A percentile compares a stretch with the other conserved stretches of the same genome.
Evolutionary conservation across 1,140 invertebrate species (phyloP).

Genomic region (Dufourea novaeangliae): DNA sequence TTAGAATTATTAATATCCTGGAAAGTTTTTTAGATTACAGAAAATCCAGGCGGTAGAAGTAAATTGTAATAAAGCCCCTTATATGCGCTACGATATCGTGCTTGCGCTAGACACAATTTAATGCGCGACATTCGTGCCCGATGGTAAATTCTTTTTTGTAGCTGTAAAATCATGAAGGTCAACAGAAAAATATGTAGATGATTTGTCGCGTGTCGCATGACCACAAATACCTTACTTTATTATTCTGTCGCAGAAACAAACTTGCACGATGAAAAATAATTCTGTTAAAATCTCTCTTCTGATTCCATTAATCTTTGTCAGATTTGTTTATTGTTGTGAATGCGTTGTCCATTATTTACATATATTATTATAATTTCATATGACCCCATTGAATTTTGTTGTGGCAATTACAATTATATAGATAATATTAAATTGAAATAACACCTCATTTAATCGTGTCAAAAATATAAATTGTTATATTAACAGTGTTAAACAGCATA

Average conservation of each 20-base stretch:
- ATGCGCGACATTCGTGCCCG: not conserved
- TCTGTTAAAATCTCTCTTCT: not conserved
- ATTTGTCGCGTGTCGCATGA: slow-evolving; percentile 22
- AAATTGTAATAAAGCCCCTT: not conserved
- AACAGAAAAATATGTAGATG: slow-evolving; percentile 33
- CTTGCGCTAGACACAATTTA: not conserved
- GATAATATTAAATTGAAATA: too few relatives aligned
- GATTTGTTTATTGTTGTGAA: not conserved
- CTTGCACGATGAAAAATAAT: not conserved
- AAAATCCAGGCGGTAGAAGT: not conserved
- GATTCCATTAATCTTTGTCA: too few relatives aligned
- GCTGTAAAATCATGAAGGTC: slow-evolving; percentile 28
- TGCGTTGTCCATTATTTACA: not conserved
- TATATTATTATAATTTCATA: too few relatives aligned
- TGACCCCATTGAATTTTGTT: too few relatives aligned
- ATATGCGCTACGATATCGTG: not conserved
- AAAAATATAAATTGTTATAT: too few relatives aligned
- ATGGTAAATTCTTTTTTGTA: slow-evolving; percentile 28
- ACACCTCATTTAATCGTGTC: too few relatives aligned
- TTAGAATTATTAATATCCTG: not conserved
- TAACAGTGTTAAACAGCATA: too few relatives aligned
- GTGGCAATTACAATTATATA: too few relatives aligned
- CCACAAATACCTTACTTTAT: slow-evolving; percentile 15
- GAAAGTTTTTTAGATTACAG: too few relatives aligned
- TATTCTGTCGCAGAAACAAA: slow-evolving; percentile 14